Evolutionary conservation across 2,888 invertebrate genomes (phyloP), one percentile per base, ranked within the genome.

Genomic region (Dromius quadrimaculatus): DNA sequence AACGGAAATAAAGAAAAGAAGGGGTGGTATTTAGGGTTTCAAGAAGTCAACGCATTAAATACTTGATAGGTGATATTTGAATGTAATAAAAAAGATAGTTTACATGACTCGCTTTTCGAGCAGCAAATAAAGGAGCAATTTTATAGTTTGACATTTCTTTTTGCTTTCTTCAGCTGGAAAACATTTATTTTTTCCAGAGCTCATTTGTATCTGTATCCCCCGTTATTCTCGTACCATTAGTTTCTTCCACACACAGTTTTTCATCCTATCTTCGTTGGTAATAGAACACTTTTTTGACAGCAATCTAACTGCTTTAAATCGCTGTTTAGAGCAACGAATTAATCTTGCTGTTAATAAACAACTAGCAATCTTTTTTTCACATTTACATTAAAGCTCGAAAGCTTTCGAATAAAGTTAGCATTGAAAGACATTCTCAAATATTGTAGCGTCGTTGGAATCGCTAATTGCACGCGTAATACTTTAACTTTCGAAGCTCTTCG

Each of bases 111-210:
- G 50, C 9, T 23, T 28, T 8, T 15, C 13, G 2, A 1, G 41
- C 41, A 62, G 62, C 23, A 61, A 61, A 61, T 36, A 36, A 62
- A 62, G 17, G 23, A 62, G 41, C 38, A 38, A 62, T 62, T 41
- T 62, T 62, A 41, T 41, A 62, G 62, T 62, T 62, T 62, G 62
- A 62, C 62, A 62, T 62, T 62, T 41, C 41, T 62, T 62, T 62
- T 62, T 43, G 38, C 43, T 41, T 38, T 17, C 23, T 41, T 62
- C 62, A 62, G 22, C 62, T 62, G 62, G 62, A 62, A 62, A 62
- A 62, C 62, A 62, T 62, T 62, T 62, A 62, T 62, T 62, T 62
- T 62, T 62, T 62, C 62, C 62, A 41, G 43, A 41, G 41, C 62
- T 62, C 62, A 62, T 62, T 62, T 62, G 62, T 62, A 62, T 62